phyloP scores from a whole-genome alignment of 2,113 vertebrate genomes.

The Mixornis gularis region DNA sequence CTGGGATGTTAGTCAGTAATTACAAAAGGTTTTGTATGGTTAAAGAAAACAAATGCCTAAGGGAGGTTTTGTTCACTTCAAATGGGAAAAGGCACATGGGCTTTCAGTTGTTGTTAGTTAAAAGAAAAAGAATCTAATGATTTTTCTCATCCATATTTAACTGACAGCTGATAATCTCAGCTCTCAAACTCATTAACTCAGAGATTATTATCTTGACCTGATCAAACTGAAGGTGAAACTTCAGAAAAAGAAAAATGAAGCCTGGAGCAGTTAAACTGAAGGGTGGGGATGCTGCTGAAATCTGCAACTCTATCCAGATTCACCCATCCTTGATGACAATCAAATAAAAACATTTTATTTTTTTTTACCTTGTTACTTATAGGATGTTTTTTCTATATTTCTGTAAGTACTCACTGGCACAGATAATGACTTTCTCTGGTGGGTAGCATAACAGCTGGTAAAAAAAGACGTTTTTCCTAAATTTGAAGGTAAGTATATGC shows the following conservation, averaged over 20 bases:
- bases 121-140: neutral
- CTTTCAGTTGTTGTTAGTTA: neutral
- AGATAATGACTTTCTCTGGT: neutral
- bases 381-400: neutral
- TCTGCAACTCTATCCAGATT: neutral
- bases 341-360: neutral
- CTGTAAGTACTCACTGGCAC: neutral
- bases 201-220: constrained; percentile 3
- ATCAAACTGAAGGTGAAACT: neutral
- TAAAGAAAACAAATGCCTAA: constrained; percentile 7
- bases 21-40: neutral
- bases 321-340: neutral
- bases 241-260: neutral
- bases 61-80: neutral
- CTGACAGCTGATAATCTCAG: neutral
- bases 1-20: neutral
- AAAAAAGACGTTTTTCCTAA: neutral
- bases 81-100: neutral
- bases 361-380: neutral
- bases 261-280: neutral
- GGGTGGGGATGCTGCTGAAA: neutral
- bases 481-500: neutral
- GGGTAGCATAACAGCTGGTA: neutral
- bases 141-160: neutral
- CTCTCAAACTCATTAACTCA: neutral